A percentile compares a stretch with the other conserved stretches of the same genome.
Evolutionary conservation across 1,140 invertebrate species (phyloP).

Genomic region (Telenomus remus): DNA sequence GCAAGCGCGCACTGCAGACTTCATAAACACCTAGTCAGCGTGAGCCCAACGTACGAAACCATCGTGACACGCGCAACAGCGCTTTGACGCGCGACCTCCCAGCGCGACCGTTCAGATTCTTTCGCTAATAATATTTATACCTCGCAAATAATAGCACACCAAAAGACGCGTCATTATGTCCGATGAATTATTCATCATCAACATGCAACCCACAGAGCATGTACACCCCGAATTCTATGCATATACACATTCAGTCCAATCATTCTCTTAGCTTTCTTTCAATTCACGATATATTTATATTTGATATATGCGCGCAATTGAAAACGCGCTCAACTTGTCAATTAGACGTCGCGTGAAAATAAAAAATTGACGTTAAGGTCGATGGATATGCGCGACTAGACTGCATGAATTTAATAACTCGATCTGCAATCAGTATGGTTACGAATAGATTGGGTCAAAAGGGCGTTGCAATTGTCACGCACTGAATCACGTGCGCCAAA

Average conservation of each 20-base stretch:
- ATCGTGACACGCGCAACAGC: conserved; percentile 31
- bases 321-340: conserved; percentile 27
- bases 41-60: conserved; percentile 13
- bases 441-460: conserved; percentile 50
- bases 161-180: conserved; percentile 41
- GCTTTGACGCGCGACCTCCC: conserved; percentile 49
- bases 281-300: no score
- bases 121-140: conserved; percentile 40
- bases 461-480: conserved; percentile 45
- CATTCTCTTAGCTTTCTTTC: no score
- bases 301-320: conserved; percentile 1
- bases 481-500: conserved; percentile 48
- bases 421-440: conserved; percentile 48
- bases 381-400: conserved; percentile 41
- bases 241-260: no score
- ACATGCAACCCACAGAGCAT: no score
- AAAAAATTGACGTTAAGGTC: conserved; percentile 44
- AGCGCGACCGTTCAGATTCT: conserved; percentile 37
- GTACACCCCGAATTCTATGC: no score
- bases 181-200: conserved; percentile 38
- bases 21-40: conserved; percentile 52
- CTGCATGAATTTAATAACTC: conserved; percentile 47
- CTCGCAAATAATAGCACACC: conserved; percentile 26
- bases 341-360: conserved; percentile 25
- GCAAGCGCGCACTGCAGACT: conserved; percentile 32